Conservation (phyloP, 2,888 invertebrate genomes). For the Zonitis immaculata region DNA sequence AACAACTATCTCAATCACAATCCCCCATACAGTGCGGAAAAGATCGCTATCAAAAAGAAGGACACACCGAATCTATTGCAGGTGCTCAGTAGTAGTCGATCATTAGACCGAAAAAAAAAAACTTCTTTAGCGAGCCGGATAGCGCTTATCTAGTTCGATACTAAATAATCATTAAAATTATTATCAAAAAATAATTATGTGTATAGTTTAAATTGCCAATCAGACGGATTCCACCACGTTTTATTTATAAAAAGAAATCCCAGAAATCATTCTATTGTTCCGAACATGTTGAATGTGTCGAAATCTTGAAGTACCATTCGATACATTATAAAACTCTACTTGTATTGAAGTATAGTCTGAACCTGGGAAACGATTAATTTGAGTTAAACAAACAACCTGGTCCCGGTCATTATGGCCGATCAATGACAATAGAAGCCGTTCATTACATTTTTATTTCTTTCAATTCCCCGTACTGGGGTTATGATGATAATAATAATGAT, state of each 20-base stretch:
- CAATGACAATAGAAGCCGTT: conserved; percentile 6
- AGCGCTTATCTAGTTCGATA: conserved; percentile 12
- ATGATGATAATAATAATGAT: background rate
- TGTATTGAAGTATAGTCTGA: background rate
- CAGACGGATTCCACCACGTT: background rate
- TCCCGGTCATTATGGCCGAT: conserved; percentile 16
- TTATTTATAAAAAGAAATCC: background rate
- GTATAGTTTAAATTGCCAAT: background rate
- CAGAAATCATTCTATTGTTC: background rate
- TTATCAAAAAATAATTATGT: background rate
- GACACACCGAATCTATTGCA: conserved; percentile 28
- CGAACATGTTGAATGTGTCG: background rate
- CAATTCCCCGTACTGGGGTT: background rate
- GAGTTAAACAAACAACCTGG: conserved; percentile 18
- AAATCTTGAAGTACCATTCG: background rate
- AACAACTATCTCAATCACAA: conserved; percentile 28
- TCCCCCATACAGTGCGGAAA: conserved; percentile 30
- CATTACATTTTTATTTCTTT: background rate
- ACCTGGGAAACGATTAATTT: conserved; percentile 6
- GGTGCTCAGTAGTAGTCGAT: conserved; percentile 28
- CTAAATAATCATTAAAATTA: background rate
- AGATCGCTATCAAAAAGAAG: conserved; percentile 26
- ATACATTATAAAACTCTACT: background rate
- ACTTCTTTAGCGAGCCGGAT: too few relatives aligned
- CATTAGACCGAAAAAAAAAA: conserved; percentile 22